Base-by-base conservation (phyloP, 1,140 invertebrate species). In the Zaprionus taronus region DNA sequence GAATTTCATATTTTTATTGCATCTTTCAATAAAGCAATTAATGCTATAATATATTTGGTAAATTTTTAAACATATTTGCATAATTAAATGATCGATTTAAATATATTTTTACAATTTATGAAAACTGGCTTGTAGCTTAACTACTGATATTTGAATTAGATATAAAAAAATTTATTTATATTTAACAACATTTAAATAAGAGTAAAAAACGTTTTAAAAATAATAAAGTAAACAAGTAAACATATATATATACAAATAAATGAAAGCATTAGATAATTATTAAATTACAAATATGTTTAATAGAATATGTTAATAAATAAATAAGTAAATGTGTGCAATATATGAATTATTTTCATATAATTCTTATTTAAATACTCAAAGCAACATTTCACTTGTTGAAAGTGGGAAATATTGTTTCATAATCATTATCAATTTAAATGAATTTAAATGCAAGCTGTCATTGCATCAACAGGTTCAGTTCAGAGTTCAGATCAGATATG, bases 341-440 rank as follows among this genome's bases (percentile, higher is more conserved):
- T 28, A 28, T 28, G 5, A 28, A 6, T 28, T 7, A 28, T 28
- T 6, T 28, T 28, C 5, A 28, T 7, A 28, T 28, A 28, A 28
- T 9, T 17, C 17, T 17, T 17, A 17, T 17, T 7, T 47, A 7
- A 12, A 17, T 17, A 47, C 9, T 11, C 0, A 34, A 34, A 34
- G 9, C 31, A 47, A 17, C 41, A n/a, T 17, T 4, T 47, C n/a
- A 17, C 31, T 47, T 47, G n/a, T 15, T 15, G 5, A 38, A 38
- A 38, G 4, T 47, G n/a, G 11, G 41, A 47, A 2, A 47, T 9
- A 17, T 4, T 7, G 41, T 47, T 47, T 47, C n/a, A n/a, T 47
- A 47, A 47, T 47, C 41, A 47, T 47, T 17, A 47, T 47, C n/a
- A 47, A 47, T 47, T 47, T 17, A 47, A 47, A 47, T 47, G 7